phyloP scores from a whole-genome alignment of 2,797 vertebrate species.

The Tapera naevia region DNA sequence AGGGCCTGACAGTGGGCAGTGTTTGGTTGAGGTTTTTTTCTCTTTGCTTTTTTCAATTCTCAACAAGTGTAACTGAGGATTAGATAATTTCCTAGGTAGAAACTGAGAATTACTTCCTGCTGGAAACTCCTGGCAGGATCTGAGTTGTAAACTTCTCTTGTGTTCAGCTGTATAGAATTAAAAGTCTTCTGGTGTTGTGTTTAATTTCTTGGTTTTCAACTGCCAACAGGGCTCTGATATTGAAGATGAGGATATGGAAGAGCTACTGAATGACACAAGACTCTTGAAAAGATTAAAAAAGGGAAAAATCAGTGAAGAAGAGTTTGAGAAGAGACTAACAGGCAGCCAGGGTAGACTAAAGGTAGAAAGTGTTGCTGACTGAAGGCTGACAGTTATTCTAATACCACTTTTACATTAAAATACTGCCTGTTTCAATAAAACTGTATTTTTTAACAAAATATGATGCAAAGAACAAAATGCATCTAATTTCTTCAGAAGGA shows the following conservation, averaged over 20 bases:
- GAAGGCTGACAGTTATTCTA: neutral
- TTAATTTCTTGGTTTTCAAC: neutral
- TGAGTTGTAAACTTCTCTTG: neutral
- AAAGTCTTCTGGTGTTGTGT: neutral
- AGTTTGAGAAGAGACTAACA: slow-evolving; percentile 88
- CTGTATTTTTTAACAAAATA: neutral
- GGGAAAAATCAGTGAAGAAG: slow-evolving; percentile 89
- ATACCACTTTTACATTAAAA: neutral
- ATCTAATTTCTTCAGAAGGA: neutral
- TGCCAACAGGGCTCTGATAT: slow-evolving; percentile 81
- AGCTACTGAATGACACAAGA: slow-evolving; percentile 89
- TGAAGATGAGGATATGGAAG: slow-evolving; percentile 85
- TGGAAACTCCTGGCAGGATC: neutral
- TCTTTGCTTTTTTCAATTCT: neutral
- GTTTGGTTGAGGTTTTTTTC: neutral
- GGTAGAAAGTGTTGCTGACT: neutral
- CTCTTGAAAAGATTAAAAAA: slow-evolving; percentile 92
- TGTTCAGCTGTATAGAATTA: neutral
- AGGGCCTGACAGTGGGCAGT: neutral
- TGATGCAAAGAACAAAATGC: neutral
- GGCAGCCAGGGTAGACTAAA: neutral
- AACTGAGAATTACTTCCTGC: neutral
- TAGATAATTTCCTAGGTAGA: neutral
- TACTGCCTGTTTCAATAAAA: slow-evolving; percentile 9
- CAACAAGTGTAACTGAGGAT: neutral